phyloP scores from a whole-genome alignment of 2,888 invertebrate genomes.

The Mythimna ferrago region DNA sequence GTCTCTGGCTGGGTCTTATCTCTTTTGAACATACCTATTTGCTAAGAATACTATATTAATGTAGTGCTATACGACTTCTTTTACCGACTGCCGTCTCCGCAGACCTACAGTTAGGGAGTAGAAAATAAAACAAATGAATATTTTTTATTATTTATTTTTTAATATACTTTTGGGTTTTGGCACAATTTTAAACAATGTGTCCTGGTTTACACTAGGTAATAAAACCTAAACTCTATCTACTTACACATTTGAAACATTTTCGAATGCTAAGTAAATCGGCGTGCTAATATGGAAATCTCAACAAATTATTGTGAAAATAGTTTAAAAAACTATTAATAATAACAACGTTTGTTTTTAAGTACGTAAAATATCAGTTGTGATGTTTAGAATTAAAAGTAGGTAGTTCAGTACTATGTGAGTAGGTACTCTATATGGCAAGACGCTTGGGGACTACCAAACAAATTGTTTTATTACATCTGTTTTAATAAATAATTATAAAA shows the following conservation, averaged over 20 bases:
- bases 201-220: slow-evolving; percentile 88
- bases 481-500: slow-evolving; percentile 79
- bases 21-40: neutral
- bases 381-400: slow-evolving; percentile 60
- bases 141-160: slow-evolving; percentile 86
- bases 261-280: slow-evolving; percentile 75
- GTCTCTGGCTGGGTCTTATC: neutral
- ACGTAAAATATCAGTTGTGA: slow-evolving; percentile 64
- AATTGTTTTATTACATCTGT: slow-evolving; percentile 57
- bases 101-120: slow-evolving; percentile 11
- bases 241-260: slow-evolving; percentile 81
- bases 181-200: slow-evolving; percentile 90
- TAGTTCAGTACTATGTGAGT: slow-evolving; percentile 55
- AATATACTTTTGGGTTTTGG: slow-evolving; percentile 91
- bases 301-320: slow-evolving; percentile 64
- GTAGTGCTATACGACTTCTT: neutral
- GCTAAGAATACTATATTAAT: neutral
- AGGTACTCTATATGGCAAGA: slow-evolving; percentile 72
- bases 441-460: slow-evolving; percentile 58
- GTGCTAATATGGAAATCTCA: slow-evolving; percentile 61
- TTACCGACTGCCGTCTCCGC: neutral
- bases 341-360: slow-evolving; percentile 67
- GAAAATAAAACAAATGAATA: slow-evolving; percentile 75
- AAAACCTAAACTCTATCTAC: slow-evolving; percentile 88
- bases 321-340: slow-evolving; percentile 69